Evolutionary conservation across 2,797 vertebrate genomes (phyloP), one percentile per base, ranked within the genome.

Genomic region (Choloepus didactylus): DNA sequence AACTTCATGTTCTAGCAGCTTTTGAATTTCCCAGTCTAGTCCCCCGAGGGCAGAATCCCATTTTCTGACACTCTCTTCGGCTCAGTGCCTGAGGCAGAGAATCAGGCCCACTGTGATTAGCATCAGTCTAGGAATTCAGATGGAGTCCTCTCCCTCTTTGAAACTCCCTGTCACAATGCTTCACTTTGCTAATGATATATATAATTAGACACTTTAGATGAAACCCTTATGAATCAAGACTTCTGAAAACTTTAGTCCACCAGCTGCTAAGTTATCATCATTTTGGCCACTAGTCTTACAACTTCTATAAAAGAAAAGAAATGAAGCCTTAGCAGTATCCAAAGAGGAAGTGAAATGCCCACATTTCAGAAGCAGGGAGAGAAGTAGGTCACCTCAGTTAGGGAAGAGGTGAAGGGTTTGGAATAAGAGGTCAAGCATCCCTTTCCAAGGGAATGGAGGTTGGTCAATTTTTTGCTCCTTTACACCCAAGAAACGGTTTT

Each of bases 1-100:
- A 95, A 69, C 95, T 95, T 96, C 72, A 92, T 82, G 56, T 97
- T 73, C 38, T 64, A 81, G 59, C 82, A 93, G 73, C 84, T 91
- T 97, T 95, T 94, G 76, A 75, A 94, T 95, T 95, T 70, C 81
- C 46, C 91, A 75, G 77, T 49, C 92, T 93, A 56, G 29, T 85
- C 35, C 21, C 94, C 87, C 11, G 29, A 67, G 95, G 84, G 64
- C 77, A 95, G 66, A 89, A 85, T 83, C 46, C 69, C 88, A 75
- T 95, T 97, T 97, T 94, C 92, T 79, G 76, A 84, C 89, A 80
- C 35, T 86, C 19, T 41, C 31, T 86, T 75, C 0, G 0, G 51
- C 35, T 9, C 6, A 54, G 82, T 7, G 70, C 66, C 66, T 87
- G 91, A 69, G 87, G 85, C 93, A 67, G 88, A 70, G 84, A 91